phyloP scores from a whole-genome alignment of 2,888 invertebrate genomes.

The Kryphioiulus occultus region DNA sequence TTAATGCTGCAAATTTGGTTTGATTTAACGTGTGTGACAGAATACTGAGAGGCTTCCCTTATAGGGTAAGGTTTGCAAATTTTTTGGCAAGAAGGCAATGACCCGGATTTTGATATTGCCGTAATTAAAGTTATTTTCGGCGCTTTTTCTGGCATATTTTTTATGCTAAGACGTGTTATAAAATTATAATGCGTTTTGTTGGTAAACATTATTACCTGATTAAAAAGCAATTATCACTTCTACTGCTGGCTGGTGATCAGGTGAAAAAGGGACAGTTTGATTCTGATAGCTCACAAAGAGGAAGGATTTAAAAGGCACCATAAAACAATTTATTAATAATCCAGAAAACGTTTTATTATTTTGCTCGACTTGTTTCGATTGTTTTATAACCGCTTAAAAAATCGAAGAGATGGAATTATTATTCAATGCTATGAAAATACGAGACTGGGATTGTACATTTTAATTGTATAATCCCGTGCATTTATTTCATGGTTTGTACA shows the following conservation, averaged over 20 bases:
- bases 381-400: no score
- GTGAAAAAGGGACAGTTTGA: neutral
- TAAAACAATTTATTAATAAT: neutral
- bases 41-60: neutral
- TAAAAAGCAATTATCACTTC: neutral
- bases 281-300: neutral
- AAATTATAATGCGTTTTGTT: neutral
- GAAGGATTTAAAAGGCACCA: neutral
- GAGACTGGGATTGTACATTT: no score
- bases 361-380: neutral
- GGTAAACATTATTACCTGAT: slow-evolving; percentile 9
- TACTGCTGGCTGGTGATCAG: neutral
- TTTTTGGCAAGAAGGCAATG: neutral
- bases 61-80: neutral
- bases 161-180: neutral
- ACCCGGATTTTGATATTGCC: slow-evolving; percentile 18
- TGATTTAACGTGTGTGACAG: neutral
- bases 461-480: no score
- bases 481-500: no score
- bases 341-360: neutral
- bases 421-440: no score
- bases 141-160: neutral
- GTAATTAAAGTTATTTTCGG: neutral
- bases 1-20: neutral
- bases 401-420: no score